Conservation (phyloP, 1,140 invertebrate species). For the Drosophila sproati region DNA sequence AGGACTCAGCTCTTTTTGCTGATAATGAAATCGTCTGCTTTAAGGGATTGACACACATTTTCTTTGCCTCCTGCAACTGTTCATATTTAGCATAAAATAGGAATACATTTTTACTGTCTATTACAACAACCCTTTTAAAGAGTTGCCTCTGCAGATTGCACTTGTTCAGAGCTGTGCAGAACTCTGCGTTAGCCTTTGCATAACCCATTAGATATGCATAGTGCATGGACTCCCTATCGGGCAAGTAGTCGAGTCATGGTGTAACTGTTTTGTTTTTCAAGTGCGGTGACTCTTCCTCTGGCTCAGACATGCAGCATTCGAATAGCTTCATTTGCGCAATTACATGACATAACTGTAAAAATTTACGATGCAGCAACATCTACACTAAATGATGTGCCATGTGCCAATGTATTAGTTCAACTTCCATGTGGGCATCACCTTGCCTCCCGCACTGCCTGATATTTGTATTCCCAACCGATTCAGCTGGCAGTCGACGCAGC, state of each 20-base stretch:
- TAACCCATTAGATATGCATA: conserved; percentile 40
- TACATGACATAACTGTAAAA: conserved; percentile 75
- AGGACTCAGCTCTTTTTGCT: too few relatives aligned
- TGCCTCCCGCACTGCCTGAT: background rate
- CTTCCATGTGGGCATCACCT: conserved; percentile 26
- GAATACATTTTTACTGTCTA: too few relatives aligned
- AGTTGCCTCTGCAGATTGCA: background rate
- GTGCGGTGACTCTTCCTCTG: background rate
- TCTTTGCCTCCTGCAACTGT: too few relatives aligned
- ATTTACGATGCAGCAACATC: conserved; percentile 49
- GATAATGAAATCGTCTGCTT: too few relatives aligned
- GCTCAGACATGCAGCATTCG: conserved; percentile 20
- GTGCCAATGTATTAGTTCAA: conserved; percentile 60
- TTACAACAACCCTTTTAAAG: too few relatives aligned
- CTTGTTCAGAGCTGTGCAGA: background rate
- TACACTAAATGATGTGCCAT: conserved; percentile 67
- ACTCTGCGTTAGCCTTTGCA: conserved; percentile 12
- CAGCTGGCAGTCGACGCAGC: conserved; percentile 55
- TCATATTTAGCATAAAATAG: too few relatives aligned
- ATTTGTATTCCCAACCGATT: conserved; percentile 46
- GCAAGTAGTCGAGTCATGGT: background rate
- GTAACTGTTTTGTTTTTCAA: conserved; percentile 20
- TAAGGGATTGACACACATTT: too few relatives aligned
- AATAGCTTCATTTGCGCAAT: conserved; percentile 72
- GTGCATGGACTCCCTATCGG: conserved; percentile 25